Percentiles rank a stretch among this genome's conserved stretches.
These are phyloP conservation scores for Zophobas atratus DNA, from an alignment of 1,140 invertebrate species.

Conservation along the genomic window DNA sequence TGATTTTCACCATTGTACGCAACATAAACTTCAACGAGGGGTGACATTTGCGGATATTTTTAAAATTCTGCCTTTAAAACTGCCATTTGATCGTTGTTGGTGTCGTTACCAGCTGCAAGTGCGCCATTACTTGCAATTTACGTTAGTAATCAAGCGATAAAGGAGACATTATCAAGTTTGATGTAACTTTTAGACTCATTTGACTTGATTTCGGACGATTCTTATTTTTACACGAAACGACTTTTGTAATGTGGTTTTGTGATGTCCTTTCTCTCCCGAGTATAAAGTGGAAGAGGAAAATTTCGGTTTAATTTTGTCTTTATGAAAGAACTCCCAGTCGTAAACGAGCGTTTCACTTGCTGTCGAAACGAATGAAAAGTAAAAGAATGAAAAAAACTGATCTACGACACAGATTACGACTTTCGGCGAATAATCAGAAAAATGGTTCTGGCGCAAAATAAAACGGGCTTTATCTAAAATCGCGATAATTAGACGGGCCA, in stretches of 20 bases:
- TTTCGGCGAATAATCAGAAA: neutral
- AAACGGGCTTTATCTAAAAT: neutral
- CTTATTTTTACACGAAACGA: neutral
- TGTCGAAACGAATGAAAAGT: too few relatives aligned
- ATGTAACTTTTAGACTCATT: neutral
- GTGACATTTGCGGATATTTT: too few relatives aligned
- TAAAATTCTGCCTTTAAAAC: too few relatives aligned
- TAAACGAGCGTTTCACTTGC: too few relatives aligned
- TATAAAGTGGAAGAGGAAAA: neutral
- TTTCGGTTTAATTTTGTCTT: neutral
- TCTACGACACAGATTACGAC: too few relatives aligned
- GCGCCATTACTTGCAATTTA: conserved; percentile 5
- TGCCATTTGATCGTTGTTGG: too few relatives aligned
- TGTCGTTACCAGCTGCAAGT: neutral
- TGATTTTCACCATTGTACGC: too few relatives aligned
- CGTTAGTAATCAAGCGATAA: conserved; percentile 11
- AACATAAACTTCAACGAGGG: too few relatives aligned
- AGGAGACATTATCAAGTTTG: neutral
- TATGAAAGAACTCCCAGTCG: neutral
- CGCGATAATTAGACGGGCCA: neutral
- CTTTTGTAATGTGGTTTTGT: neutral
- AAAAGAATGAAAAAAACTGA: too few relatives aligned
- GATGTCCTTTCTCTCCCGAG: neutral
- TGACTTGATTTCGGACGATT: neutral
- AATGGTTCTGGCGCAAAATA: neutral